phyloP scores from a whole-genome alignment of 2,888 invertebrate species.

The Heliconius ethilla region DNA sequence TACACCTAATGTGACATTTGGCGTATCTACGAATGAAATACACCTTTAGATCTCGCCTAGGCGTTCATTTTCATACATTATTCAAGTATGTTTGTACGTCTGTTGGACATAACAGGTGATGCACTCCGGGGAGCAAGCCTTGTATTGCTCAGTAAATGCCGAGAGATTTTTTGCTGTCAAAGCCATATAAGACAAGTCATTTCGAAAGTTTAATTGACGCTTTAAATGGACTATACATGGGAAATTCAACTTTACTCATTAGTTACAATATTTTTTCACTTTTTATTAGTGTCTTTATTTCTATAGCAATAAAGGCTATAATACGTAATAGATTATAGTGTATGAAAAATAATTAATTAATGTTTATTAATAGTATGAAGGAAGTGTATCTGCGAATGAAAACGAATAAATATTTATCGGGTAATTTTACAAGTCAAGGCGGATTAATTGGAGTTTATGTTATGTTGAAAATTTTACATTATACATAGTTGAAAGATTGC shows the following conservation, averaged over 20 bases:
- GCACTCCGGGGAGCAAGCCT: conserved; percentile 40
- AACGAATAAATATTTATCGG: conserved; percentile 27
- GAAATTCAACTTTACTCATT: conserved; percentile 41
- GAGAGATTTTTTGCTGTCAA: conserved; percentile 34
- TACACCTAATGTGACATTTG: conserved; percentile 25
- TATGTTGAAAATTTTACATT: conserved; percentile 18
- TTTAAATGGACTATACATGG: conserved; percentile 46
- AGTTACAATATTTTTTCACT: conserved; percentile 29
- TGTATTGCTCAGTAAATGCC: conserved; percentile 41
- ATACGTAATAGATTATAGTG: not conserved
- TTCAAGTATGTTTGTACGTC: conserved; percentile 30
- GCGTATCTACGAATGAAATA: conserved; percentile 11
- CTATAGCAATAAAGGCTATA: conserved; percentile 7
- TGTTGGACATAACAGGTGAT: conserved; percentile 43
- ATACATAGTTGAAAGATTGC: not conserved
- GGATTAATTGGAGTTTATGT: conserved; percentile 28
- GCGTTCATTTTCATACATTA: conserved; percentile 38
- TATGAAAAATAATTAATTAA: conserved; percentile 21
- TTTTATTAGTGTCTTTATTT: conserved; percentile 14
- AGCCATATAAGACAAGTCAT: conserved; percentile 55
- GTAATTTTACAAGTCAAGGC: conserved; percentile 29
- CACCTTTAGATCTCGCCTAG: conserved; percentile 13
- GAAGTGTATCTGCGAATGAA: conserved; percentile 33
- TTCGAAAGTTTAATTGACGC: conserved; percentile 57
- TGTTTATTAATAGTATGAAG: conserved; percentile 25